A percentile compares a stretch with the other conserved stretches of the same genome.
Conservation (phyloP, 1,140 invertebrate genomes). For the Delia radicum region DNA sequence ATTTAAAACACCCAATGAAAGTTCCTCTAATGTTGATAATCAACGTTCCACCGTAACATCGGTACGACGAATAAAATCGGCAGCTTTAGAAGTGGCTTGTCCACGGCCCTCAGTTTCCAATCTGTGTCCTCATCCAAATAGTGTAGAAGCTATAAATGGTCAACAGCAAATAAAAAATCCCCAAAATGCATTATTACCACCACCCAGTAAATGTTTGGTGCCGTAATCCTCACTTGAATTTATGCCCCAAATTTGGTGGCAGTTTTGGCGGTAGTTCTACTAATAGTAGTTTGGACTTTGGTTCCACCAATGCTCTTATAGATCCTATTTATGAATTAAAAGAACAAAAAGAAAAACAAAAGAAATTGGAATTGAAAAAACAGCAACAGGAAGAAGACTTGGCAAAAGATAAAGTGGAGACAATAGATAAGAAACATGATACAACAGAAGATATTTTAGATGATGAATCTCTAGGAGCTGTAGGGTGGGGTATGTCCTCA, state of each 20-base stretch:
- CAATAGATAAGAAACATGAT: background rate
- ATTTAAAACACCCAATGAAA: constrained; percentile 34
- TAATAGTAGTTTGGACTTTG: constrained; percentile 59
- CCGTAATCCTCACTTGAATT: constrained; percentile 67
- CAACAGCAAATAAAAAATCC: constrained; percentile 64
- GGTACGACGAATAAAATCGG: constrained; percentile 66
- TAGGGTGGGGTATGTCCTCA: constrained; percentile 1
- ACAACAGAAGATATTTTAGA: background rate
- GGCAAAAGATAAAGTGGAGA: background rate
- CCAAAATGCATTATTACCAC: constrained; percentile 63
- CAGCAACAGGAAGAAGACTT: constrained; percentile 30
- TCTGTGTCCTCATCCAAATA: constrained; percentile 67
- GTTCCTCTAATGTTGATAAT: constrained; percentile 6
- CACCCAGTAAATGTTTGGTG: constrained; percentile 65
- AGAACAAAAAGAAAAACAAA: constrained; percentile 75
- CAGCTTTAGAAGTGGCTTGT: constrained; percentile 67
- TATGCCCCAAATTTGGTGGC: constrained; percentile 61
- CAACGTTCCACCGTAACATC: constrained; percentile 16
- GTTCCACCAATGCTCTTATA: constrained; percentile 47
- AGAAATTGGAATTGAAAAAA: constrained; percentile 35
- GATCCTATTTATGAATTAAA: constrained; percentile 78
- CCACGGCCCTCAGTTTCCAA: constrained; percentile 64
- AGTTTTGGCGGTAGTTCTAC: constrained; percentile 37
- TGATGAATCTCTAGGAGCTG: background rate
- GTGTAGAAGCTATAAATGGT: constrained; percentile 67